Evolutionary conservation across 2,797 vertebrate genomes (phyloP).

Genomic region (Ctenochaetus hawaiiensis): DNA sequence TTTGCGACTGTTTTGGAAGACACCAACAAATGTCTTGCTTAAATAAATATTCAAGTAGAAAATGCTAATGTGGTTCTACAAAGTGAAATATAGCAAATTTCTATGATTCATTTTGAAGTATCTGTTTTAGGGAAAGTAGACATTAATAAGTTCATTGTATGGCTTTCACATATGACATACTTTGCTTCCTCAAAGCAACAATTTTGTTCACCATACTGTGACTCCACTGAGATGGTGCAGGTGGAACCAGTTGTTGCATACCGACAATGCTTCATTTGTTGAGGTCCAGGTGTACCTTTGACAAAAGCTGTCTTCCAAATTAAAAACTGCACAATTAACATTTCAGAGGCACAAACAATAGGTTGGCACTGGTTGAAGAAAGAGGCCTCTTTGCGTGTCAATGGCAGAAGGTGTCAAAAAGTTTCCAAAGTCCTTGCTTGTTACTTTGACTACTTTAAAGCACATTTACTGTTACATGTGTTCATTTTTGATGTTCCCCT

Average conservation of each 20-base stretch:
- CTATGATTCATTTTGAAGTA: neutral
- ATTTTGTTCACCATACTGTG: neutral
- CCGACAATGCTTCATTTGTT: neutral
- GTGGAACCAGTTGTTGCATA: neutral
- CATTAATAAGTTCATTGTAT: too few species aligned
- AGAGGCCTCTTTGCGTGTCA: neutral
- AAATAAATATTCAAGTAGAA: neutral
- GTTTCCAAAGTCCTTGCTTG: neutral
- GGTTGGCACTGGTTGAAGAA: neutral
- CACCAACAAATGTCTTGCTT: neutral
- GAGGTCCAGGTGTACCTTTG: neutral
- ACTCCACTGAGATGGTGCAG: neutral
- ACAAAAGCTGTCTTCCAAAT: conserved; percentile 11
- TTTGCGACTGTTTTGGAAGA: too few species aligned
- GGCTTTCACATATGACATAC: neutral
- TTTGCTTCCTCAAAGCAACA: conserved; percentile 1
- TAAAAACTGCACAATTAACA: neutral
- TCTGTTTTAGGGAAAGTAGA: too few species aligned
- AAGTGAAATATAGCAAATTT: neutral
- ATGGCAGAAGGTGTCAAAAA: neutral
- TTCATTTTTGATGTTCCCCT: conserved; percentile 25
- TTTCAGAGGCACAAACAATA: neutral
- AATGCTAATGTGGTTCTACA: neutral
- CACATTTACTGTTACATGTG: conserved; percentile 2
- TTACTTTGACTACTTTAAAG: conserved; percentile 14